These are phyloP conservation scores for Etheostoma cragini DNA, from an alignment of 2,113 vertebrate species.

Conservation along the genomic window DNA sequence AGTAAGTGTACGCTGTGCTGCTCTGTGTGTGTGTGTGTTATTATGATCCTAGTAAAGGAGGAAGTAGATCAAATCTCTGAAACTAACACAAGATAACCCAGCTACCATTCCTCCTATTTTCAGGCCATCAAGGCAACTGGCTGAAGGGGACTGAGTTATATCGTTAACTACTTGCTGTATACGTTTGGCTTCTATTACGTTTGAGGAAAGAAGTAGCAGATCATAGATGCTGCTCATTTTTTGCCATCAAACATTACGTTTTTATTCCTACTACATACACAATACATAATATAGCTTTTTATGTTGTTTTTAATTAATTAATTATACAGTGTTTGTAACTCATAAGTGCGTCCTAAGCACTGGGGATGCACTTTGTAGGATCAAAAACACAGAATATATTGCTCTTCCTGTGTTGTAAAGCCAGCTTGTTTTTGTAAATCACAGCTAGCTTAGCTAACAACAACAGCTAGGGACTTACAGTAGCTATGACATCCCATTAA, in stretches of 20 bases:
- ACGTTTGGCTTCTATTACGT: background rate
- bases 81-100: background rate
- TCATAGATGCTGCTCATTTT: background rate
- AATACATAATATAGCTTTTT: background rate
- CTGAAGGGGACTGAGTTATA: background rate
- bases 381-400: background rate
- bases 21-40: background rate
- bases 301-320: background rate
- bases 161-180: background rate
- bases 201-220: background rate
- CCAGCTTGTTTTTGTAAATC: background rate
- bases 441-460: background rate
- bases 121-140: background rate
- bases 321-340: background rate
- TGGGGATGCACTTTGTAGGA: background rate
- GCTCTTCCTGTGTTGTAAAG: background rate
- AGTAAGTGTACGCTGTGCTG: background rate
- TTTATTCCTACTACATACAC: background rate
- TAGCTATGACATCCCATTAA: background rate
- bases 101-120: background rate
- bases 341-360: background rate
- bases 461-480: background rate
- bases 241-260: background rate
- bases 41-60: background rate
- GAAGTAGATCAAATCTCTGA: background rate